These are phyloP conservation scores for Andricus curvator DNA, from an alignment of 2,888 invertebrate species.

Conservation along the genomic window DNA sequence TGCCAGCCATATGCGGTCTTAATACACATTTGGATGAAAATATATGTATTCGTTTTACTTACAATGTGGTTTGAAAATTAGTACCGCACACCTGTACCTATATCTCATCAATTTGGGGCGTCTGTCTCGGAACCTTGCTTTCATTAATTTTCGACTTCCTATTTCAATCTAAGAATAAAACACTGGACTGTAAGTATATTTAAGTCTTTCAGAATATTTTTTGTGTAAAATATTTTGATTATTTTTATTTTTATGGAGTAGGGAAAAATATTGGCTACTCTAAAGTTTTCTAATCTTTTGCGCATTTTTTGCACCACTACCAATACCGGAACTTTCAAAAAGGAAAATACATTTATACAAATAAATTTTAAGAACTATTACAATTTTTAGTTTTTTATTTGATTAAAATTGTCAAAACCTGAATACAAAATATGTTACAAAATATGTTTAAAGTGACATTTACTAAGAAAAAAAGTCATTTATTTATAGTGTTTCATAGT, in stretches of 20 bases:
- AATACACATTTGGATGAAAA: not conserved
- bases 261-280: not conserved
- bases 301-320: no score
- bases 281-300: no score
- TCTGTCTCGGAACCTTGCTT: not conserved
- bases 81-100: constrained; percentile 15
- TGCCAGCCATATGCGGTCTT: constrained; percentile 3
- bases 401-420: no score
- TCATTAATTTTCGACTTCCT: not conserved
- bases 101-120: not conserved
- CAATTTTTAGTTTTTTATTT: no score
- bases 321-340: no score
- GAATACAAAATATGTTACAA: no score
- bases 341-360: no score
- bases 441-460: no score
- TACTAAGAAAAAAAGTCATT: no score
- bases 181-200: not conserved
- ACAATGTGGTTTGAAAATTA: constrained; percentile 10
- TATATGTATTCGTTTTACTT: not conserved
- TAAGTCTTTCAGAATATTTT: not conserved
- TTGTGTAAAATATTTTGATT: not conserved
- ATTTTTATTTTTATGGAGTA: not conserved
- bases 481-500: no score
- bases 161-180: not conserved
- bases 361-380: no score